Evolutionary conservation across 2,888 invertebrate species (phyloP).

Genomic region (Plagodis pulveraria): DNA sequence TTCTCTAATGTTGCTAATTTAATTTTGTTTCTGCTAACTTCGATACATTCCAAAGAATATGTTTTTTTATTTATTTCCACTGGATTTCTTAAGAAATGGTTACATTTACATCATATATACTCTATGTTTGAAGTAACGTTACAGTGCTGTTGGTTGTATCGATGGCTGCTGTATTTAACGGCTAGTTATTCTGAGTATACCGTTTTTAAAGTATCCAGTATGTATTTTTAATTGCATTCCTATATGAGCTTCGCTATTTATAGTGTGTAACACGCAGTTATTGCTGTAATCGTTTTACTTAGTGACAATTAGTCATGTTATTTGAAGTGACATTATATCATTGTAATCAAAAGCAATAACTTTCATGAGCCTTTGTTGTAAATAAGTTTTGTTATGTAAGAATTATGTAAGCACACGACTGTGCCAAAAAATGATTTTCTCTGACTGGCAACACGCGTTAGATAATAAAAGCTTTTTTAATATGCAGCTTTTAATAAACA

Average conservation of each 20-base stretch:
- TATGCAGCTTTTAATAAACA: background rate
- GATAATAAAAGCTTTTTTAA: slow-evolving; percentile 1
- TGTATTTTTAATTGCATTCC: slow-evolving; percentile 71
- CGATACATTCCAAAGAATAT: slow-evolving; percentile 81
- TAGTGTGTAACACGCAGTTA: slow-evolving; percentile 63
- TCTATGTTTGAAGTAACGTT: background rate
- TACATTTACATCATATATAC: background rate
- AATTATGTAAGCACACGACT: slow-evolving; percentile 66
- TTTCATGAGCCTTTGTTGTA: slow-evolving; percentile 70
- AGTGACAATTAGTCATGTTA: slow-evolving; percentile 27
- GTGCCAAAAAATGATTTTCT: slow-evolving; percentile 68
- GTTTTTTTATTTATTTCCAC: slow-evolving; percentile 62
- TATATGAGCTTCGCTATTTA: slow-evolving; percentile 55
- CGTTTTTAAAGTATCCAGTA: slow-evolving; percentile 22
- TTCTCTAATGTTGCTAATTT: slow-evolving; percentile 35
- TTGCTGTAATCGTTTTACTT: slow-evolving; percentile 30
- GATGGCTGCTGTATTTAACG: background rate
- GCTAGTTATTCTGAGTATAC: background rate
- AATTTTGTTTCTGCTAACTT: slow-evolving; percentile 53
- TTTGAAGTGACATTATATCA: slow-evolving; percentile 21
- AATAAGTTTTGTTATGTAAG: slow-evolving; percentile 53
- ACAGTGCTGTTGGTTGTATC: no score
- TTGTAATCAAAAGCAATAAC: slow-evolving; percentile 73
- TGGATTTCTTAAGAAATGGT: slow-evolving; percentile 9
- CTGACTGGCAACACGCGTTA: background rate